Evolutionary conservation across 35 echinoderm and acorn worm species (phyloP).

Genomic region (Anneissia japonica): DNA sequence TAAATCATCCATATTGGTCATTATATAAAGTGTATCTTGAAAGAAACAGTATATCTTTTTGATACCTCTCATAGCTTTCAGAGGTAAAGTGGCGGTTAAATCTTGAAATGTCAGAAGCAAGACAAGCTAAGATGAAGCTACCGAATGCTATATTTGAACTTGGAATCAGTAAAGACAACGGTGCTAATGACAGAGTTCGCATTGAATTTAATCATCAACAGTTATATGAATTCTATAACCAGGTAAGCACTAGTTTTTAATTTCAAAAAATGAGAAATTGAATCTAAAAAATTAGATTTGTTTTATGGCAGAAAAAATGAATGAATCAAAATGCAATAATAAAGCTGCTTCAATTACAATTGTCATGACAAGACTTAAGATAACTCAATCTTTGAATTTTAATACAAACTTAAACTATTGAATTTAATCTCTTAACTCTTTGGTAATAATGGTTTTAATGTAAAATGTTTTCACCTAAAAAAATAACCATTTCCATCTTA

Average conservation of each 20-base stretch:
- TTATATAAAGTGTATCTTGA: too few species aligned
- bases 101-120: slow-evolving; percentile 80
- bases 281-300: not conserved
- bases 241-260: slow-evolving; percentile 49
- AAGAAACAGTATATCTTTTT: too few species aligned
- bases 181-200: slow-evolving; percentile 50
- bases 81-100: slow-evolving; percentile 95
- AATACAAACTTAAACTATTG: too few species aligned
- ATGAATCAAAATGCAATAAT: too few species aligned
- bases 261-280: not conserved
- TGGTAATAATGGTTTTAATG: too few species aligned
- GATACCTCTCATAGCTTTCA: slow-evolving; percentile 63
- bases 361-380: too few species aligned
- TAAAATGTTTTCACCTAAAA: too few species aligned
- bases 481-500: too few species aligned
- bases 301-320: not conserved
- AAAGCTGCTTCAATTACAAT: too few species aligned
- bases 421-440: too few species aligned
- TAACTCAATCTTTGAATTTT: too few species aligned
- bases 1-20: too few species aligned
- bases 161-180: slow-evolving; percentile 39
- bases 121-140: slow-evolving; percentile 75
- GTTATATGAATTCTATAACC: slow-evolving; percentile 79
- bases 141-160: slow-evolving; percentile 90
- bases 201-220: slow-evolving; percentile 93